Evolutionary conservation across 2,888 invertebrate species (phyloP), one percentile per base, ranked within the genome.

Genomic region (Microplitis manilae): DNA sequence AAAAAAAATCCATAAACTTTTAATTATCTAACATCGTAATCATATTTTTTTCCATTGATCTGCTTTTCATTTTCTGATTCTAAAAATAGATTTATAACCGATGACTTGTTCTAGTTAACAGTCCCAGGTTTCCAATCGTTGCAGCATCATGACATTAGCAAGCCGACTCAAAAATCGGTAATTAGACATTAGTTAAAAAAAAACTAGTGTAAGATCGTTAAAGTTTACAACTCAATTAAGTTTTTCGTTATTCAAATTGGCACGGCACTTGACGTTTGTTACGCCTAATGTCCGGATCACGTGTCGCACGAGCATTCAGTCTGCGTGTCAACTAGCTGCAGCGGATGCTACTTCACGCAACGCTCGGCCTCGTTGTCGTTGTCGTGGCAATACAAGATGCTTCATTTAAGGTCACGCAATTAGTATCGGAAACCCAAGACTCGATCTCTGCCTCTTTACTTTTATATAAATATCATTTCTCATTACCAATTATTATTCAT

Each of bases 321-420:
- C 79, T 80, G 79, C 81, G 82, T 80, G 82, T 82, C 82, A 80
- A 65, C 80, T 82, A 77, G 73, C 69, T 64, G 69, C 79, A 77
- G 79, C 81, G 82, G 82, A 81, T 80, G 80, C 78, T 78, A 79
- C 78, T 77, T 81, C 81, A 77, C 78, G 80, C 81, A 80, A 80
- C 77, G 73, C 76, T 75, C 77, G 79, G 77, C 78, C 81, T 81
- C 78, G 77, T 82, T 81, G 79, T 82, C 50, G 8, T 9, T 50
- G 13, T 50, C 73, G 79, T 76, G 74, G 77, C 73, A 79, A 77
- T 79, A 76, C 78, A 77, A 79, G 79, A 81, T 79, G 80, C 61
- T 67, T 76, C 73, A 75, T 76, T 81, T 81, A 80, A 82, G 79
- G 80, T 80, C 82, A 77, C 68, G 73, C 78, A 79, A 81, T 82